phyloP scores from a whole-genome alignment of 2,888 invertebrate genomes.

The Odontocerum albicorne region DNA sequence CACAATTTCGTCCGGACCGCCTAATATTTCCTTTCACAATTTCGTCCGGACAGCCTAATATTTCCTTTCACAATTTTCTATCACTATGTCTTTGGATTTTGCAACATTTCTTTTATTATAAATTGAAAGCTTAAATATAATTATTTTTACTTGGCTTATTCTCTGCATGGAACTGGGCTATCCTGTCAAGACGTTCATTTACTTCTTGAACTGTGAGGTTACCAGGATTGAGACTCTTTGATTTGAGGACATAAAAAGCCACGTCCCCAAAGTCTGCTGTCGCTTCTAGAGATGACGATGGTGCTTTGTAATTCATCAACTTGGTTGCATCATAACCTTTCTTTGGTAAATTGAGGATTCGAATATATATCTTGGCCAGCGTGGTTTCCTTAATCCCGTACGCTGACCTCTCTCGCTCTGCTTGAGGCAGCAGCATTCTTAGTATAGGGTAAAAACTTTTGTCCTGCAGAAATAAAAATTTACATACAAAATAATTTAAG shows the following conservation, averaged over 20 bases:
- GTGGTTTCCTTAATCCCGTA: slow-evolving; percentile 82
- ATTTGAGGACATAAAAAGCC: slow-evolving; percentile 70
- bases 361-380: slow-evolving; percentile 72
- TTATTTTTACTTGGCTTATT: slow-evolving; percentile 61
- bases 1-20: too few relatives aligned
- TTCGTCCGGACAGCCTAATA: too few relatives aligned
- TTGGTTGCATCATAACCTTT: slow-evolving; percentile 54
- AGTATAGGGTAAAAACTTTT: slow-evolving; percentile 71
- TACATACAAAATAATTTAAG: background rate
- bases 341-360: slow-evolving; percentile 72
- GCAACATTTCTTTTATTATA: too few relatives aligned
- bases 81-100: too few relatives aligned
- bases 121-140: too few relatives aligned
- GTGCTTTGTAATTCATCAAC: slow-evolving; percentile 50
- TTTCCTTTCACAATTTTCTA: too few relatives aligned
- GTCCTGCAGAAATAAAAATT: slow-evolving; percentile 44
- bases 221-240: slow-evolving; percentile 50
- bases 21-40: too few relatives aligned
- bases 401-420: slow-evolving; percentile 77
- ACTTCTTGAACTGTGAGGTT: slow-evolving; percentile 68
- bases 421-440: slow-evolving; percentile 75
- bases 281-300: slow-evolving; percentile 51
- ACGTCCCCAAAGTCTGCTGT: slow-evolving; percentile 80
- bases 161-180: slow-evolving; percentile 67
- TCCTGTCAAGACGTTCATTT: slow-evolving; percentile 73